Conservation (phyloP, 2,113 vertebrate species). For the Panthera leo region DNA sequence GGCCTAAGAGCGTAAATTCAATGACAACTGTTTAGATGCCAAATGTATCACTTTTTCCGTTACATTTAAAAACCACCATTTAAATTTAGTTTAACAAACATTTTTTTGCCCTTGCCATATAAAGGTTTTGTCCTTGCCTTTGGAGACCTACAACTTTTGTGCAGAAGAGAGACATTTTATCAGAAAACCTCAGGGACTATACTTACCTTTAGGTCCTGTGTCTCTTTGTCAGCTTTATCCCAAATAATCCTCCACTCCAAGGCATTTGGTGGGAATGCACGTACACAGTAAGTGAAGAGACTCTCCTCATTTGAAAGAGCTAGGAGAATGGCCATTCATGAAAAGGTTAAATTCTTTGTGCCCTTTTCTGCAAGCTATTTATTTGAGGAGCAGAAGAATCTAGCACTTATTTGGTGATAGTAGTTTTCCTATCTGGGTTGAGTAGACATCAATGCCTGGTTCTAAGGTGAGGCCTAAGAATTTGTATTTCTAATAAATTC, state of each 20-base stretch:
- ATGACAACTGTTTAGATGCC: neutral
- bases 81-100: constrained; percentile 7
- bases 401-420: neutral
- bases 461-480: neutral
- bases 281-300: neutral
- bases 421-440: neutral
- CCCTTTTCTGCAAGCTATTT: constrained; percentile 6
- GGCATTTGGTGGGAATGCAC: neutral
- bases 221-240: constrained; percentile 56
- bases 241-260: neutral
- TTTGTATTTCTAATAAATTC: constrained; percentile 17
- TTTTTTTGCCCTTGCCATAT: neutral
- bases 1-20: neutral
- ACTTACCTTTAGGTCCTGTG: neutral
- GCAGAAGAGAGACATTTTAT: neutral
- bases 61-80: neutral
- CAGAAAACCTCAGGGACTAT: constrained; percentile 3
- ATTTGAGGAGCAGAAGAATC: neutral
- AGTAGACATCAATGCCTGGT: neutral
- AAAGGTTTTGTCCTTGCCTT: neutral
- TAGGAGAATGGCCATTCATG: neutral
- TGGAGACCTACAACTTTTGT: neutral
- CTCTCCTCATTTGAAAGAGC: neutral
- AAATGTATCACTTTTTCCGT: neutral
- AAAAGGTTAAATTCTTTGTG: neutral